A percentile compares a stretch with the other conserved stretches of the same genome.
phyloP scores from a whole-genome alignment of 1,140 invertebrate species.

The Caerostris extrusa region DNA sequence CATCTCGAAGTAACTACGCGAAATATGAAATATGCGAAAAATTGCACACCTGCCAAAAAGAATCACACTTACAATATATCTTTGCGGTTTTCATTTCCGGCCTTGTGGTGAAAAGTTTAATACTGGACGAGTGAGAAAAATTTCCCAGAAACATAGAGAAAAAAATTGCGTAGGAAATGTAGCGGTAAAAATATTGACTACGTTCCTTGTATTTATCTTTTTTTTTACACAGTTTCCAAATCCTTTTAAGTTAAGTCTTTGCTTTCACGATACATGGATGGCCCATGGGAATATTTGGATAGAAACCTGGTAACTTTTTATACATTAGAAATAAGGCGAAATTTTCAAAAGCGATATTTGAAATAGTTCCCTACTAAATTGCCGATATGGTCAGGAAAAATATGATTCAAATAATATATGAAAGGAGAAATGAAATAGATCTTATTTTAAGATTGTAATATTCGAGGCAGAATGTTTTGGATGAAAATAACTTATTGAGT shows the following conservation, averaged over 20 bases:
- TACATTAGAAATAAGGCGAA: background rate
- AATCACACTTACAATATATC: conserved; percentile 54
- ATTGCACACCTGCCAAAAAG: conserved; percentile 47
- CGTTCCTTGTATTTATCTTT: background rate
- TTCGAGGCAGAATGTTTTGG: too few relatives aligned
- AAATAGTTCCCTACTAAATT: background rate
- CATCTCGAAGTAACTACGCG: background rate
- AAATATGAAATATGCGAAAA: conserved; percentile 2
- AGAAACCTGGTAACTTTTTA: background rate
- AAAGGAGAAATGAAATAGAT: too few relatives aligned
- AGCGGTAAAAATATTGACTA: conserved; percentile 52
- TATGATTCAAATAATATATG: too few relatives aligned
- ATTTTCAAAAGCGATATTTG: background rate
- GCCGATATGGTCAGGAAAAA: background rate
- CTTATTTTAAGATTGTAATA: too few relatives aligned
- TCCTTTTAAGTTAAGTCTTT: conserved; percentile 20
- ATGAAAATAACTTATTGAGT: too few relatives aligned
- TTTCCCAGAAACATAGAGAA: background rate
- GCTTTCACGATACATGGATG: background rate
- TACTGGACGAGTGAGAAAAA: conserved; percentile 19
- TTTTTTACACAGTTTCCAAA: background rate
- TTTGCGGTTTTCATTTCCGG: conserved; percentile 61
- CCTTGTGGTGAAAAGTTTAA: conserved; percentile 10
- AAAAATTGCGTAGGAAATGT: conserved; percentile 56
- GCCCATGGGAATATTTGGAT: background rate